Evolutionary conservation across 2,797 vertebrate species (phyloP).

Genomic region (Enteromius argenteus): DNA sequence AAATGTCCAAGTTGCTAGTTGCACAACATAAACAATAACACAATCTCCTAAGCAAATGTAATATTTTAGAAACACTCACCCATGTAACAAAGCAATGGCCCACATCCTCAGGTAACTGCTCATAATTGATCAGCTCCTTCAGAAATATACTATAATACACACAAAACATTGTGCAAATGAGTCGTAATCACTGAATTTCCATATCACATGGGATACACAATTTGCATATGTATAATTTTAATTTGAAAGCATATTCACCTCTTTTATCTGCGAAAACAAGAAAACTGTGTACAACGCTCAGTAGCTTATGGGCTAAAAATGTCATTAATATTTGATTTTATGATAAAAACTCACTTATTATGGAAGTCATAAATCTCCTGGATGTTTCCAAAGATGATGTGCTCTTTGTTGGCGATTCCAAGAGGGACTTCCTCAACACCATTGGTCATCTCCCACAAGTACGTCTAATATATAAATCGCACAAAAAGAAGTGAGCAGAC

Average conservation of each 20-base stretch:
- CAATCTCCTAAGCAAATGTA: background rate
- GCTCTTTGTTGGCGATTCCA: conserved; percentile 93
- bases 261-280: background rate
- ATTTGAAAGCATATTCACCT: conserved; percentile 9
- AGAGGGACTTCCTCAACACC: conserved; percentile 93
- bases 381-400: conserved; percentile 96
- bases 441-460: conserved; percentile 97
- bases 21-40: background rate
- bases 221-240: conserved; percentile 23
- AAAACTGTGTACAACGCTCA: background rate
- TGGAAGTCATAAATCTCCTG: conserved; percentile 98
- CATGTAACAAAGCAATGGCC: conserved; percentile 99
- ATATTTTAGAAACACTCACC: conserved; percentile 79
- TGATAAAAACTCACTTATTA: conserved; percentile 85
- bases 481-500: conserved; percentile 9
- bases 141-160: conserved; percentile 88
- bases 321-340: background rate
- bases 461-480: conserved; percentile 80
- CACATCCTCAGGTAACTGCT: conserved; percentile 97
- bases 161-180: conserved; percentile 34
- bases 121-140: conserved; percentile 97
- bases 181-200: conserved; percentile 4
- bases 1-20: background rate
- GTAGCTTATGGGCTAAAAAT: background rate
- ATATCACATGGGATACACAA: conserved; percentile 24